Percentiles rank a stretch among this genome's conserved stretches.
Conservation (phyloP, 2,797 vertebrate genomes). For the Pipistrellus pygmaeus region DNA sequence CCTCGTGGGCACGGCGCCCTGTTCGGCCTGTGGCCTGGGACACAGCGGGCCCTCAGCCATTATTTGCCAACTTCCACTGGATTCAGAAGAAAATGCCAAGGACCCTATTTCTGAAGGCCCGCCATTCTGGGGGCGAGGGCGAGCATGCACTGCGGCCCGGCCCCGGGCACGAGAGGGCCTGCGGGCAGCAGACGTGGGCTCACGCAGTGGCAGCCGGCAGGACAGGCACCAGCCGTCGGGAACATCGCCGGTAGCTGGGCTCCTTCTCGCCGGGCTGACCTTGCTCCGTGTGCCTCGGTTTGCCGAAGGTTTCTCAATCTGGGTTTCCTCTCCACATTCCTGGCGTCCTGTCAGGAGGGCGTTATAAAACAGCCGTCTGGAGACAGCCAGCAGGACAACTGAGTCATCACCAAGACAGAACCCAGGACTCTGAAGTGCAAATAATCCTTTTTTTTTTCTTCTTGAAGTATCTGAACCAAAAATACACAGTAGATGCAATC, state of each 20-base stretch:
- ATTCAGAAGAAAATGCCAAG: constrained; percentile 32
- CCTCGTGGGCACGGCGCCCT: background rate
- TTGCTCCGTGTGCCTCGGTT: constrained; percentile 54
- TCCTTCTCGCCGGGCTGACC: constrained; percentile 58
- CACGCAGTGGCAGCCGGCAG: background rate
- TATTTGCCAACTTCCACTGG: background rate
- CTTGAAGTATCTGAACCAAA: constrained; percentile 65
- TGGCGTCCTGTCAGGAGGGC: constrained; percentile 67
- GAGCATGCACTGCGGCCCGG: background rate
- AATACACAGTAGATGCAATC: constrained; percentile 48
- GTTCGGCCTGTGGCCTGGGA: background rate
- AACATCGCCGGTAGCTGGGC: constrained; percentile 10
- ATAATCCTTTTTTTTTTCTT: constrained; percentile 62
- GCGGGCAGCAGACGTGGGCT: background rate
- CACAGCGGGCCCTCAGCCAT: background rate
- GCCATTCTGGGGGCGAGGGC: background rate
- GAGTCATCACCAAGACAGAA: constrained; percentile 80
- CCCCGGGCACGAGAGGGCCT: background rate
- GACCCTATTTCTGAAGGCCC: constrained; percentile 36
- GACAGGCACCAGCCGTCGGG: constrained; percentile 31
- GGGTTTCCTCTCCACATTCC: constrained; percentile 32
- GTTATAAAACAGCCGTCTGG: constrained; percentile 71
- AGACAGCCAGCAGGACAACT: constrained; percentile 78
- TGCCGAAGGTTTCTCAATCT: constrained; percentile 73
- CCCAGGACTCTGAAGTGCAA: constrained; percentile 68